These are phyloP conservation scores for Crossaster papposus DNA, from an alignment of 53 echinoderm and acorn worm genomes.

Conservation along the genomic window DNA sequence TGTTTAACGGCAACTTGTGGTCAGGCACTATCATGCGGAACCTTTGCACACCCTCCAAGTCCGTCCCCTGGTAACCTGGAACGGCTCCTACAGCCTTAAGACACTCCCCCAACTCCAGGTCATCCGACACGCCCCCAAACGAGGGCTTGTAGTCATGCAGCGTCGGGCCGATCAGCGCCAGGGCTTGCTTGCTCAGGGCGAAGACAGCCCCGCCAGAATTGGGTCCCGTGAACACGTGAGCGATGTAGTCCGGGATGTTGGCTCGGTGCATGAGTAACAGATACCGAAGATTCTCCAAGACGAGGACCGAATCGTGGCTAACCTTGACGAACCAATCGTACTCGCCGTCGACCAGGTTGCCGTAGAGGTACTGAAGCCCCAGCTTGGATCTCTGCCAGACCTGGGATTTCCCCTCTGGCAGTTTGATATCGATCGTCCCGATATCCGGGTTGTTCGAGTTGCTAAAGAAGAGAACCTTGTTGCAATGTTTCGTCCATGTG, in stretches of 20 bases:
- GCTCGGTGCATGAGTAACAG: slow-evolving; percentile 75
- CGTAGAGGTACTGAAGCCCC: slow-evolving; percentile 58
- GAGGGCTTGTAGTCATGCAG: slow-evolving; percentile 58
- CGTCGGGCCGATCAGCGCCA: slow-evolving; percentile 56
- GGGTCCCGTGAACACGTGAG: slow-evolving; percentile 76
- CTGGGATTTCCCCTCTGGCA: slow-evolving; percentile 49
- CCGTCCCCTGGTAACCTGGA: slow-evolving; percentile 63
- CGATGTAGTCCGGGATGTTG: slow-evolving; percentile 74
- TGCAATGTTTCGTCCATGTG: slow-evolving; percentile 78
- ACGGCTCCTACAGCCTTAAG: slow-evolving; percentile 62
- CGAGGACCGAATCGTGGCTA: slow-evolving; percentile 65
- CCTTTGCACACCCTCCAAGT: slow-evolving; percentile 57
- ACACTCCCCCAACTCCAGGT: slow-evolving; percentile 68
- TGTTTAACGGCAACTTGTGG: slow-evolving; percentile 73
- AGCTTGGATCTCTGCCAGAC: slow-evolving; percentile 67
- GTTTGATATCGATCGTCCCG: slow-evolving; percentile 52
- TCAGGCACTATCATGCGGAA: slow-evolving; percentile 87
- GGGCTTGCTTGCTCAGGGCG: slow-evolving; percentile 70
- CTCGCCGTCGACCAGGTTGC: slow-evolving; percentile 45
- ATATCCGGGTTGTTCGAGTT: slow-evolving; percentile 8
- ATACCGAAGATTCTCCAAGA: slow-evolving; percentile 83
- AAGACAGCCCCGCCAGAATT: slow-evolving; percentile 57
- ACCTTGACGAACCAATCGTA: slow-evolving; percentile 86
- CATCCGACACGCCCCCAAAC: slow-evolving; percentile 73
- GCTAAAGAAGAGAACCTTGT: slow-evolving; percentile 65